Base-by-base conservation (phyloP, 2,113 vertebrate species). In the Ceratotherium simum region DNA sequence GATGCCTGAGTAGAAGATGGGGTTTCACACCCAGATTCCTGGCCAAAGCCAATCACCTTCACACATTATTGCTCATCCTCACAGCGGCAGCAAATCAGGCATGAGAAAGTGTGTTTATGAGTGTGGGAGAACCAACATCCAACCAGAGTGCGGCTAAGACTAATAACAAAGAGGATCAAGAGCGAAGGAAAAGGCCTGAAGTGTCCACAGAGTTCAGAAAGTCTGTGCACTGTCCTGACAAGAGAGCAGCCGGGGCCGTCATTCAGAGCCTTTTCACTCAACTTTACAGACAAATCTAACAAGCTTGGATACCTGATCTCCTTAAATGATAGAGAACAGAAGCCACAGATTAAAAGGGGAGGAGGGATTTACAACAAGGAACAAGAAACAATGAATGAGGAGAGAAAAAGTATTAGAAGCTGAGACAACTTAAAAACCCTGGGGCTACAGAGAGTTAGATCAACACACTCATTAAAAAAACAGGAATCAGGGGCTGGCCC, bases 11-110 rank as follows among this genome's bases (percentile, higher is more conserved):
- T 99, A 73, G 99, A 98, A 83, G 99, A 98, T 0, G 99, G 99
- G 8, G 99, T 99, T 96, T 99, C 99, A 36, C 99, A 98, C 82
- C 99, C 99, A 48, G 99, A 99, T 97, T 99, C 99, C 99, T 99
- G 98, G 69, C 95, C 87, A 90, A 23, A 90, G 91, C 29, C 73
- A 82, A 54, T 73, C 14, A n/a, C 48, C 95, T 83, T 21, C 89
- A 67, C 91, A 27, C 23, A 0, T 64, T 33, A 90, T 14, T 73
- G 48, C 75, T 64, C 39, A 25, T 48, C 69, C 95, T 72, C 36
- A 46, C 3, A 25, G 4, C 0, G 1, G 67, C 79, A 80, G 96
- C 69, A 39, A 48, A 42, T 69, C 25, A 64, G 92, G 82, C 29
- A n/a, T 0, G 56, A 73, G 58, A 39, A 73, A 72, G 17, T 4